phyloP scores from a whole-genome alignment of 2,797 vertebrate species.

The Smutsia gigantea region DNA sequence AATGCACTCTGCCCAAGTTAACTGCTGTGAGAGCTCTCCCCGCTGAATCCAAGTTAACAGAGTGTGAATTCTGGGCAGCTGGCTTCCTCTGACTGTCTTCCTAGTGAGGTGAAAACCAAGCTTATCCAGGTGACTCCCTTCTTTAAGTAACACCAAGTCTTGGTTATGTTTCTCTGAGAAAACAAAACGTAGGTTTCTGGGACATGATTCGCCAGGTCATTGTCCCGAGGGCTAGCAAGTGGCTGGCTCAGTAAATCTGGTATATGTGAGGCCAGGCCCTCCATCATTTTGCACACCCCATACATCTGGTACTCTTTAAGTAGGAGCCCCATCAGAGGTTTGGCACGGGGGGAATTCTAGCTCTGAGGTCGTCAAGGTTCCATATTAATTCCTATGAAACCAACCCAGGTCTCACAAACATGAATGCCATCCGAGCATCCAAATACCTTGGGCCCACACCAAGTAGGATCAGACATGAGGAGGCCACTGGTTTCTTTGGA shows the following conservation, averaged over 20 bases:
- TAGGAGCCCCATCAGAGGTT: too few species aligned
- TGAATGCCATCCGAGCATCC: neutral
- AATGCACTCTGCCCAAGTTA: neutral
- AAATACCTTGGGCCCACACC: neutral
- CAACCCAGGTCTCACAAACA: neutral
- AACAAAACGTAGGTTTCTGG: neutral
- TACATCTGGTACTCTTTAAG: too few species aligned
- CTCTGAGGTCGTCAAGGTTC: neutral
- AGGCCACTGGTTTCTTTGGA: neutral
- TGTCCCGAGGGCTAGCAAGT: neutral
- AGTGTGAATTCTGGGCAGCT: neutral
- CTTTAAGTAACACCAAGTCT: neutral
- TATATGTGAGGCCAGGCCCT: neutral
- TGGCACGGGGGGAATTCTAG: neutral
- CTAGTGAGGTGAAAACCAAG: neutral
- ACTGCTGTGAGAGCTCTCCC: neutral
- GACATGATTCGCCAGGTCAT: neutral
- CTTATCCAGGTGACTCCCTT: neutral
- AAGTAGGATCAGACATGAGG: too few species aligned
- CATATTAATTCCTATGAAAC: neutral
- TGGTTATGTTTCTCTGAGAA: neutral
- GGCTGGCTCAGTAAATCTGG: neutral
- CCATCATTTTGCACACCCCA: neutral
- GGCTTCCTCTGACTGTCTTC: neutral
- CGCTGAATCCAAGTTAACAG: neutral